Conservation (phyloP, 2,797 vertebrate genomes). For the Linurgus olivaceus region DNA sequence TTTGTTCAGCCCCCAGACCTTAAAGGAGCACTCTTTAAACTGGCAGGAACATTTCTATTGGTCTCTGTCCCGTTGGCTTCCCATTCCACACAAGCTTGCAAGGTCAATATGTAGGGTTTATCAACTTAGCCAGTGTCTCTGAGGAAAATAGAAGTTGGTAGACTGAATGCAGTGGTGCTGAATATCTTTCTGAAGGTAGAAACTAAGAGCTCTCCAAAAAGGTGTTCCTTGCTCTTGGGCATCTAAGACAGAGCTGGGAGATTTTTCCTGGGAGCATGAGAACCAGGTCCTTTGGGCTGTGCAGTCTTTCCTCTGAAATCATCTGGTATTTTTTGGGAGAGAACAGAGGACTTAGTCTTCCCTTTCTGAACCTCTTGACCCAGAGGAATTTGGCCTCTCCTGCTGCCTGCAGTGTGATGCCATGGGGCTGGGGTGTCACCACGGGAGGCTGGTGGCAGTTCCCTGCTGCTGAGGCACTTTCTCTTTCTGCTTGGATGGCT, state of each 20-base stretch:
- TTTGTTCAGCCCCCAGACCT: neutral
- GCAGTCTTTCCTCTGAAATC: neutral
- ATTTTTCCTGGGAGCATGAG: neutral
- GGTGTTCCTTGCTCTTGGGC: neutral
- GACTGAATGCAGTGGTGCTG: neutral
- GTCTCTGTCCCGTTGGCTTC: neutral
- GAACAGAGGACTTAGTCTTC: neutral
- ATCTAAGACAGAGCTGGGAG: neutral
- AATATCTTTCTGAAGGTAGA: neutral
- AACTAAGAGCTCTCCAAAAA: neutral
- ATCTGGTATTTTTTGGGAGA: neutral
- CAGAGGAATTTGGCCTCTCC: neutral
- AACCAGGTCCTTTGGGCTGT: neutral
- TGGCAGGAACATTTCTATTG: neutral
- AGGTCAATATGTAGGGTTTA: neutral
- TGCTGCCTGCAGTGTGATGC: neutral
- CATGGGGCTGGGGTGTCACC: neutral
- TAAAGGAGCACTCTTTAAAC: neutral
- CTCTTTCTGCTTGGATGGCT: neutral
- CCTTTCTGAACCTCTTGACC: neutral
- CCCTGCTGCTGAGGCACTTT: neutral
- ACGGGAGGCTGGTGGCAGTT: neutral
- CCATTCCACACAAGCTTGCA: neutral
- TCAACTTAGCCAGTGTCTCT: neutral
- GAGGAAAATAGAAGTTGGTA: neutral